Conservation (phyloP, 2,888 invertebrate genomes). For the Epinotia brunnichana region DNA sequence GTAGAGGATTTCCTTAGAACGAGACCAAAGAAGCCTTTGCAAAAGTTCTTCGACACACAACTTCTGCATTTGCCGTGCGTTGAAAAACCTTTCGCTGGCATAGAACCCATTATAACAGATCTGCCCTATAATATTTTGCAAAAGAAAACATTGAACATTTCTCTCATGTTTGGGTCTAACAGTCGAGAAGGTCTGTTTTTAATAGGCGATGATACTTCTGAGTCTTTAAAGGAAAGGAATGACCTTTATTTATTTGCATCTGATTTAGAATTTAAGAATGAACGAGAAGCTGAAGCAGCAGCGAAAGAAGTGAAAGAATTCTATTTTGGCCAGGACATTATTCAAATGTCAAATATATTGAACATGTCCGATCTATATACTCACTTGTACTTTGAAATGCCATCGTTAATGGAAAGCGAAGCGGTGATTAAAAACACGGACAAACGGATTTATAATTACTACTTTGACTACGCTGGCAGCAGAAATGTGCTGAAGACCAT, state of each 20-base stretch:
- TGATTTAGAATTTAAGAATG: conserved; percentile 66
- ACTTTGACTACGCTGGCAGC: conserved; percentile 69
- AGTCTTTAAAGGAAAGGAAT: conserved; percentile 59
- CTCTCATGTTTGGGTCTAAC: conserved; percentile 66
- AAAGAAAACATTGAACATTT: conserved; percentile 60
- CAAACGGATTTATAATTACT: conserved; percentile 67
- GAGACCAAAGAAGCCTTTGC: conserved; percentile 59
- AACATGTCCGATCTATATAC: conserved; percentile 69
- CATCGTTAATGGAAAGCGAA: conserved; percentile 67
- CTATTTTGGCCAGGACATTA: conserved; percentile 76
- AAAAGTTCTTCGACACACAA: conserved; percentile 69
- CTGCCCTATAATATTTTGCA: conserved; percentile 68
- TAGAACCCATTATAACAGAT: conserved; percentile 67
- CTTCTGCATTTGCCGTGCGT: conserved; percentile 72
- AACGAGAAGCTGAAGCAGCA: conserved; percentile 58
- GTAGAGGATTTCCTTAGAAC: conserved; percentile 59
- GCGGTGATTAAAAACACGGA: conserved; percentile 51
- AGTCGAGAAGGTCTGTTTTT: conserved; percentile 70
- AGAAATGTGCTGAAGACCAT: conserved; percentile 67
- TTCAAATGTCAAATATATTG: conserved; percentile 65
- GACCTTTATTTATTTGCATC: conserved; percentile 70
- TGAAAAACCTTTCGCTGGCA: conserved; percentile 64
- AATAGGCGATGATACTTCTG: conserved; percentile 53
- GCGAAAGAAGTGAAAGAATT: conserved; percentile 64
- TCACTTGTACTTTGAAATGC: conserved; percentile 74